Evolutionary conservation across 1,140 invertebrate genomes (phyloP).

Genomic region (Yoshiicerus persimilis): DNA sequence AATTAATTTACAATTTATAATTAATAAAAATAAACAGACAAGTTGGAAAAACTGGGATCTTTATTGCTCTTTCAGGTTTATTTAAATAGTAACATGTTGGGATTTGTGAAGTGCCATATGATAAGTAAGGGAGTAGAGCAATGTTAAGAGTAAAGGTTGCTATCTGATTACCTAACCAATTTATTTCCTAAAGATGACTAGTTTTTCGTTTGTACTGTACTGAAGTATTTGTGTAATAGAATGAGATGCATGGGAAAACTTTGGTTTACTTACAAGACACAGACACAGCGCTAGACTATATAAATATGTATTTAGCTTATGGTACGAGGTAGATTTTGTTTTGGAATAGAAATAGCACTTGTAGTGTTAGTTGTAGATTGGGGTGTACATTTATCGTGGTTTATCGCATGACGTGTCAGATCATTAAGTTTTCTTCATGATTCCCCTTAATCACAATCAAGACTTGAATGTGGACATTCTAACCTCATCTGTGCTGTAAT

Average conservation of each 20-base stretch:
- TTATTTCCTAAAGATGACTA: neutral
- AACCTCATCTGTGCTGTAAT: neutral
- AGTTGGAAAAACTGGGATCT: neutral
- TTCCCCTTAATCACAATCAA: conserved; percentile 14
- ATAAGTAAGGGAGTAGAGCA: neutral
- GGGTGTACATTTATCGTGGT: neutral
- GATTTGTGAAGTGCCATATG: neutral
- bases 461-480: conserved; percentile 2
- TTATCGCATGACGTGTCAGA: conserved; percentile 2
- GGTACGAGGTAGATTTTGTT: too few species aligned
- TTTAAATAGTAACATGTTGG: neutral
- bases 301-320: too few species aligned
- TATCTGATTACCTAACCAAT: neutral
- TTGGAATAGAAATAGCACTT: neutral
- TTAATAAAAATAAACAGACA: neutral
- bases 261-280: too few species aligned
- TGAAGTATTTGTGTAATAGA: neutral
- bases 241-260: neutral
- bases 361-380: neutral
- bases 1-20: conserved; percentile 2
- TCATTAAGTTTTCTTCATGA: conserved; percentile 14
- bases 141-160: neutral
- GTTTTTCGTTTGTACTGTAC: neutral
- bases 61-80: neutral
- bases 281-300: too few species aligned